Base-by-base conservation (phyloP, 2,888 invertebrate species). In the Eumerus sabulonum region DNA sequence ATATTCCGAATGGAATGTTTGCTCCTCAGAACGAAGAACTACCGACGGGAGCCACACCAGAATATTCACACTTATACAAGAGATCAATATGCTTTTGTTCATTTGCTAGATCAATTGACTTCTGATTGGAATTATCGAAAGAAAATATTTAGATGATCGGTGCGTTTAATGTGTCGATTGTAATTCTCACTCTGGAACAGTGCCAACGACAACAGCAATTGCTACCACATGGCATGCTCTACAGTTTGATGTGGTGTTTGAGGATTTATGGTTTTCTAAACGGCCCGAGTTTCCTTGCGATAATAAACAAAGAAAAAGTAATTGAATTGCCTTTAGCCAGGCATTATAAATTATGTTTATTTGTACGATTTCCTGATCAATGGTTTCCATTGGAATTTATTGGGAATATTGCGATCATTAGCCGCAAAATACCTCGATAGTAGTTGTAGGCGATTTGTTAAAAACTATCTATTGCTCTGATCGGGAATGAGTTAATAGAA, bases 101-200 rank as follows among this genome's bases (percentile, higher is more conserved):
- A 4, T 7, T 63, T 40, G 59, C 60, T 45, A 62, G 50, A 67
- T 57, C 50, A 62, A 72, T 62, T 71, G 66, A 67, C 66, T 76
- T 60, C 50, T 60, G 72, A 51, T 35, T 40, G 54, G 54, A 50
- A 67, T 72, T 67, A 72, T 72, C 35, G 54, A 45, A 38, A 12
- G 60, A 48, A 77, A 67, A 67, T 77, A 72, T 72, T 77, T 72
- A 67, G 16, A 66, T 36, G 66, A 66, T 73, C 40, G 48, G 66
- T 72, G 51, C 66, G 56, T 72, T 77, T 77, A 67, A 66, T 66
- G 66, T 67, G 72, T 72, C 72, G 76, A 77, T 77, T 77, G 50
- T 77, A 77, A 62, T 48, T 62, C 66, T n/a, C 59, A 67, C 42
- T 51, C 72, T 77, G 76, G 76, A 48, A 9, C 9, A 7, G 13